phyloP scores from a whole-genome alignment of 2,797 vertebrate genomes.

The Coregonus suidteri region DNA sequence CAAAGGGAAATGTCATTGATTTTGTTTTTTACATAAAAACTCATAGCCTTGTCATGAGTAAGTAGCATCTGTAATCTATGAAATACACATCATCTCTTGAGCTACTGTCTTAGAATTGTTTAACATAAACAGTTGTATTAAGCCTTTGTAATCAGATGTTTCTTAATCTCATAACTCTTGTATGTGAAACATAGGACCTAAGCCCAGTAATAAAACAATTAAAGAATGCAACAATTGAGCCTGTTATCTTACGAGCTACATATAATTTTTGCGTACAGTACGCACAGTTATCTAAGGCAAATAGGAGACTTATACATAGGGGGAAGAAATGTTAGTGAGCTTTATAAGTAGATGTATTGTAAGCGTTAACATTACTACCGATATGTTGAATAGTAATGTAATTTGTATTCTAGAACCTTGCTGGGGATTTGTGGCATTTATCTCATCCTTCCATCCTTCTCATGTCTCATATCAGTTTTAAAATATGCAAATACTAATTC shows the following conservation, averaged over 20 bases:
- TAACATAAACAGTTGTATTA: neutral
- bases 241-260: neutral
- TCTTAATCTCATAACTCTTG: neutral
- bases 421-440: conserved; percentile 1
- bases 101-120: neutral
- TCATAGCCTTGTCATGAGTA: neutral
- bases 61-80: neutral
- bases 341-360: neutral
- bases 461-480: conserved; percentile 23
- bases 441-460: neutral
- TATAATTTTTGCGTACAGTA: neutral
- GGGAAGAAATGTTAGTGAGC: neutral
- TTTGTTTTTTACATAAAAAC: neutral
- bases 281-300: neutral
- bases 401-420: neutral
- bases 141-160: neutral
- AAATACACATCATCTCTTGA: no score
- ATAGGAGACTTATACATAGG: neutral
- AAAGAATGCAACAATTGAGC: neutral
- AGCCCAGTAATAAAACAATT: neutral
- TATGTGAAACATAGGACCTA: neutral
- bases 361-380: neutral
- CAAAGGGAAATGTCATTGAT: conserved; percentile 3
- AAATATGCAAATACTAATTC: conserved; percentile 49
- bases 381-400: conserved; percentile 1